Base-by-base conservation (phyloP, 1,140 invertebrate genomes). In the Lasioglossum albipes region DNA sequence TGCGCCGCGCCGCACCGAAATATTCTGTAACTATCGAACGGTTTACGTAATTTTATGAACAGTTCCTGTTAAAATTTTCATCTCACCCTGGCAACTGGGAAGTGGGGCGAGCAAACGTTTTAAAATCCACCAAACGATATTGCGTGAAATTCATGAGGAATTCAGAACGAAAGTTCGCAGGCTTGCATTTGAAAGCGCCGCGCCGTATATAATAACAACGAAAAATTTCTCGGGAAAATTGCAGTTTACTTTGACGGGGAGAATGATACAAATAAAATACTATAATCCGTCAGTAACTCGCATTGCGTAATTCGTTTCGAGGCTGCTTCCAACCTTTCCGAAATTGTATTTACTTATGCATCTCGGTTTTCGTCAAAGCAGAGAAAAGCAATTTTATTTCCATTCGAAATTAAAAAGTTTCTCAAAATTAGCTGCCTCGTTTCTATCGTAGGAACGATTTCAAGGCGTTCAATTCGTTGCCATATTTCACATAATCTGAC, bases 1-100 rank as follows among this genome's bases (percentile, higher is more conserved):
- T 3, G 57, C 20, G 5, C 3, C 45, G 20, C n/a, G 54, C 54
- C 20, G 18, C 6, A 2, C 16, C 45, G 49, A 79, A 73, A 79
- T 57, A 73, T 73, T 79, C 59, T 64, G 61, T 49, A 45, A 79
- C 70, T 27, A 72, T 78, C 59, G 59, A 72, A 72, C 75, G 67
- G 67, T 64, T 62, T 66, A 42, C 73, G 73, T 75, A 75, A 75
- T 57, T 75, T 75, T 41, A 57, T 45, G 49, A 75, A 75, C 64
- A 27, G 73, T n/a, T 42, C 20, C 49, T 57, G 49, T 42, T 75
- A 41, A 75, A 67, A 67, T 75, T 67, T 75, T 75, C 73, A 52
- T 67, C 67, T 52, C 31, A 2, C 62, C 27, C 57, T 45, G 65
- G 13, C 18, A 3, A 42, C 16, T 10, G 22, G 13, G 7, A 27